phyloP scores from a whole-genome alignment of 64 coral and sea anemone genomes.

The Stichodactyla mertensii region DNA sequence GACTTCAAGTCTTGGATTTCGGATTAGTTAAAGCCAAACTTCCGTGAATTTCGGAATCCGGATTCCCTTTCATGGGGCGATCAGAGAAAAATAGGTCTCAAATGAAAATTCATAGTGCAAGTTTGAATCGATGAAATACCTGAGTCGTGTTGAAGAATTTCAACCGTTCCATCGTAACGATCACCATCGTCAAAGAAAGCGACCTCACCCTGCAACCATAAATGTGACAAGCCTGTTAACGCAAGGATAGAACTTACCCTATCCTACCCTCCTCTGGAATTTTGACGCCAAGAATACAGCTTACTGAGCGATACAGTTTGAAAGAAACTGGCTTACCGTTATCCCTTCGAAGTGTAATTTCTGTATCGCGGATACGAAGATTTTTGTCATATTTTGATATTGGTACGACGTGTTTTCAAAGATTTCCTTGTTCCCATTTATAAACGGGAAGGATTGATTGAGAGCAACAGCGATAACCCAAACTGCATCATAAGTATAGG shows the following conservation, averaged over 20 bases:
- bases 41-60: too few species aligned
- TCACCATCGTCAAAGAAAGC: slow-evolving; percentile 83
- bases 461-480: slow-evolving; percentile 60
- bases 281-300: too few species aligned
- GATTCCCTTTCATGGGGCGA: neutral
- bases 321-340: slow-evolving; percentile 38
- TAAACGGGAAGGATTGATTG: slow-evolving; percentile 53
- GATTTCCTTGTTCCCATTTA: slow-evolving; percentile 30
- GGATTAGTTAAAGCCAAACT: too few species aligned
- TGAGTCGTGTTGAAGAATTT: slow-evolving; percentile 74
- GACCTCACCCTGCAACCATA: slow-evolving; percentile 58
- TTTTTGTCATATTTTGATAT: slow-evolving; percentile 27
- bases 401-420: neutral
- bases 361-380: slow-evolving; percentile 57
- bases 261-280: too few species aligned
- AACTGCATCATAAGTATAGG: slow-evolving; percentile 78
- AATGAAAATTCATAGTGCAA: too few species aligned
- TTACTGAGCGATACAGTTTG: too few species aligned
- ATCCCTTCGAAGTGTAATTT: slow-evolving; percentile 61
- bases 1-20: too few species aligned
- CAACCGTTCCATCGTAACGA: slow-evolving; percentile 83
- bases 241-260: too few species aligned
- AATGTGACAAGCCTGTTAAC: neutral
- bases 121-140: slow-evolving; percentile 28
- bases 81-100: too few species aligned